Evolutionary conservation across 1,140 invertebrate genomes (phyloP).

Genomic region (Drosophila kohkoa): DNA sequence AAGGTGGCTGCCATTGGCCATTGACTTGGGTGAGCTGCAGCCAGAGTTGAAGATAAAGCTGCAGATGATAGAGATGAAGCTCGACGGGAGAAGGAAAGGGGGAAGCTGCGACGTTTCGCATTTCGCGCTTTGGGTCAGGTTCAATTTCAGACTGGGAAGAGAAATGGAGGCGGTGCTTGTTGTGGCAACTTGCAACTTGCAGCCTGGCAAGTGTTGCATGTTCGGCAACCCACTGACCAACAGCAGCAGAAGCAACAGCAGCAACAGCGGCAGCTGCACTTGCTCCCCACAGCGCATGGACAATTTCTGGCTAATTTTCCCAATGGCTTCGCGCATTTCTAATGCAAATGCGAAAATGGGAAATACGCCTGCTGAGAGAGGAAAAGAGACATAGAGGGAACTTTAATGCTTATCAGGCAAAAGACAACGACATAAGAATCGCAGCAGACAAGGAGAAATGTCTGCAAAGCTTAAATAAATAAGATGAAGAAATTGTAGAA

Average conservation of each 20-base stretch:
- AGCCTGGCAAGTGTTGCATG: constrained; percentile 65
- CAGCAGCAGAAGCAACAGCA: constrained; percentile 43
- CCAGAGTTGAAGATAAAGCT: constrained; percentile 13
- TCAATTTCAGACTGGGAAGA: constrained; percentile 57
- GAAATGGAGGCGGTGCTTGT: constrained; percentile 47
- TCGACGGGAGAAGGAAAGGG: not conserved
- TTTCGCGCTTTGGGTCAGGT: constrained; percentile 70
- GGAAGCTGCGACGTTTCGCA: constrained; percentile 57
- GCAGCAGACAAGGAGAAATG: constrained; percentile 68
- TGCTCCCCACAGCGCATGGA: constrained; percentile 67
- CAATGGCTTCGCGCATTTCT: constrained; percentile 39
- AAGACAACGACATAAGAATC: constrained; percentile 31
- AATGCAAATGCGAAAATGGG: constrained; percentile 47
- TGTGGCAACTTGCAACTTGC: constrained; percentile 16
- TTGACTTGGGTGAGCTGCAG: constrained; percentile 31
- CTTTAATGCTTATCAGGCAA: constrained; percentile 36
- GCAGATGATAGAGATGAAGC: not conserved
- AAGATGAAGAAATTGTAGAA: constrained; percentile 82
- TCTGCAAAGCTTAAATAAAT: constrained; percentile 81
- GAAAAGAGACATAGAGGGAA: constrained; percentile 14
- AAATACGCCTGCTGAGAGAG: constrained; percentile 42
- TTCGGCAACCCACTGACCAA: constrained; percentile 73
- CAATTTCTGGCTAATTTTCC: constrained; percentile 76
- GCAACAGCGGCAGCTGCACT: constrained; percentile 43
- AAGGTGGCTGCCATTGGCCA: constrained; percentile 48